phyloP scores from a whole-genome alignment of 2,113 vertebrate species.

The Cettia cetti region DNA sequence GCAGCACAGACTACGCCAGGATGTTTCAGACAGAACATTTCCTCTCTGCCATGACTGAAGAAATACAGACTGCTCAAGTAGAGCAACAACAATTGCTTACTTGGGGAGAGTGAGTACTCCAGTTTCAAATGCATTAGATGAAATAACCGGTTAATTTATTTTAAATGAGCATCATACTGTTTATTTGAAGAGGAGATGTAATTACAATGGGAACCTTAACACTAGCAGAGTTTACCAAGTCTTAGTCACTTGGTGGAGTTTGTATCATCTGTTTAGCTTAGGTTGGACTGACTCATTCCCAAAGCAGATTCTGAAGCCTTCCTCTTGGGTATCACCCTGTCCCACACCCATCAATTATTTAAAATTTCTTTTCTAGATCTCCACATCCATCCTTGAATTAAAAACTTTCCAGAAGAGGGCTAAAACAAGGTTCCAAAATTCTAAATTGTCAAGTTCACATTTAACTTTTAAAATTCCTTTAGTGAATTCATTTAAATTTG shows the following conservation, averaged over 20 bases:
- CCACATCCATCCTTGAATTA: neutral
- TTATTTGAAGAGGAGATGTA: conserved; percentile 37
- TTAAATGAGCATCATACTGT: conserved; percentile 49
- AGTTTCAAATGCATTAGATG: neutral
- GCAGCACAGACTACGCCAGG: neutral
- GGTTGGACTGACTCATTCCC: conserved; percentile 30
- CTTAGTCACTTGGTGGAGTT: conserved; percentile 55
- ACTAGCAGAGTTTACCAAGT: conserved; percentile 22
- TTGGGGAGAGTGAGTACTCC: neutral
- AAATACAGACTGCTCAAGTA: neutral
- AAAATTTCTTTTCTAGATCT: neutral
- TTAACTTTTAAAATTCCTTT: neutral
- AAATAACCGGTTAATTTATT: conserved; percentile 57
- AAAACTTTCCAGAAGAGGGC: neutral
- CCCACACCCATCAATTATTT: conserved; percentile 32
- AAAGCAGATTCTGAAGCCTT: conserved; percentile 20
- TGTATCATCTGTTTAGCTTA: conserved; percentile 1
- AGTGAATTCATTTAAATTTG: neutral
- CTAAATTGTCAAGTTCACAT: neutral
- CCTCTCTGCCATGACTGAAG: neutral
- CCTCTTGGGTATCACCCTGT: neutral
- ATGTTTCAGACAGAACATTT: neutral
- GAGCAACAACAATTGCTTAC: neutral
- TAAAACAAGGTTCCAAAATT: neutral
- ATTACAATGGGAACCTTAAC: conserved; percentile 42